A percentile compares a stretch with the other conserved stretches of the same genome.
phyloP scores from a whole-genome alignment of 2,888 invertebrate genomes.

The Lissonota sp. region DNA sequence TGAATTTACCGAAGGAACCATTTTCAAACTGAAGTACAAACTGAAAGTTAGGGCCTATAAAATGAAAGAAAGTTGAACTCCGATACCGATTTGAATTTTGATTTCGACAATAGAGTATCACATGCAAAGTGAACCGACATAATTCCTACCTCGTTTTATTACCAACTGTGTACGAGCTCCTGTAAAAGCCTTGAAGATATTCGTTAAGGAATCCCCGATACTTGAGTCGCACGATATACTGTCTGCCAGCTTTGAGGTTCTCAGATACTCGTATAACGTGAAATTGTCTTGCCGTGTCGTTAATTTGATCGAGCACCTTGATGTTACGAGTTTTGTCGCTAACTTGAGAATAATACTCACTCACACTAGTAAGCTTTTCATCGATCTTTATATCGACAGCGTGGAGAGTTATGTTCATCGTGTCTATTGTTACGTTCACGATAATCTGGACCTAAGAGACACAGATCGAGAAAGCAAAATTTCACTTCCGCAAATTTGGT shows the following conservation, averaged over 20 bases:
- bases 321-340: slow-evolving; percentile 70
- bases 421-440: slow-evolving; percentile 87
- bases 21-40: too few relatives aligned
- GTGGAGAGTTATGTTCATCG: slow-evolving; percentile 90
- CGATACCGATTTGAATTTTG: too few relatives aligned
- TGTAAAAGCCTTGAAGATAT: slow-evolving; percentile 92
- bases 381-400: slow-evolving; percentile 89
- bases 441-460: slow-evolving; percentile 87
- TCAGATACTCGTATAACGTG: slow-evolving; percentile 88
- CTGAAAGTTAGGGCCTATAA: too few relatives aligned
- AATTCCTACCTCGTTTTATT: slow-evolving; percentile 88
- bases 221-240: slow-evolving; percentile 89
- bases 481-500: too few relatives aligned
- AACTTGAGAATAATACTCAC: slow-evolving; percentile 75
- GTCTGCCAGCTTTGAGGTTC: slow-evolving; percentile 85
- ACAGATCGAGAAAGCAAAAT: slow-evolving; percentile 1
- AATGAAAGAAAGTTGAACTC: too few relatives aligned
- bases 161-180: slow-evolving; percentile 90
- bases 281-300: slow-evolving; percentile 88
- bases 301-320: slow-evolving; percentile 83
- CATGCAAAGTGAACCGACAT: not conserved
- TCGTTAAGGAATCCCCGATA: slow-evolving; percentile 91
- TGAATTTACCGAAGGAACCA: too few relatives aligned
- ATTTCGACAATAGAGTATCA: too few relatives aligned
- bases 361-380: slow-evolving; percentile 85